phyloP scores from a whole-genome alignment of 1,140 invertebrate genomes.

The Ganaspis sp. region DNA sequence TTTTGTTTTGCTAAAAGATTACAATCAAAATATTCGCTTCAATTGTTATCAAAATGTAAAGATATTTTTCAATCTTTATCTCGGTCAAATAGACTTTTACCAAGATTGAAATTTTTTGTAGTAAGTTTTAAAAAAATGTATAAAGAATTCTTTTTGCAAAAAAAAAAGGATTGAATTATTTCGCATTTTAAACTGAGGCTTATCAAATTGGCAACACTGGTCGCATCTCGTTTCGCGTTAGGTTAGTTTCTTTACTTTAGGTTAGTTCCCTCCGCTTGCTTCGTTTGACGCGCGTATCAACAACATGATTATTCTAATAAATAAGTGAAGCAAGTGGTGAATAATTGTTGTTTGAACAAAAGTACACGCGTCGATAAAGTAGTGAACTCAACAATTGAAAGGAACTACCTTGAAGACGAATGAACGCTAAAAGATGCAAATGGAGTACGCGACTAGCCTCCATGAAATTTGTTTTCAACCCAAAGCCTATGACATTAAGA shows the following conservation, averaged over 20 bases:
- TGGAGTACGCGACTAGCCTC: slow-evolving; percentile 21
- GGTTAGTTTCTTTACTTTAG: slow-evolving; percentile 22
- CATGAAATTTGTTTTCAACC: slow-evolving; percentile 24
- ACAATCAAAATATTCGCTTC: no score
- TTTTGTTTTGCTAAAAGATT: no score
- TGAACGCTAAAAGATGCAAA: slow-evolving; percentile 3
- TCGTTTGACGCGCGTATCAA: slow-evolving; percentile 29
- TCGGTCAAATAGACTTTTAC: no score
- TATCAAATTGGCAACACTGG: slow-evolving; percentile 16
- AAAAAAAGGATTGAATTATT: no score
- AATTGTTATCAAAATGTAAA: neutral
- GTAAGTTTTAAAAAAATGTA: neutral
- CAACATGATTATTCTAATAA: slow-evolving; percentile 25
- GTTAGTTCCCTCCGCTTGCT: neutral
- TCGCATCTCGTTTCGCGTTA: slow-evolving; percentile 23
- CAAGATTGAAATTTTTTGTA: neutral
- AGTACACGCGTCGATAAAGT: neutral
- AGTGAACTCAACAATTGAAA: neutral
- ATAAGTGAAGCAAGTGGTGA: neutral
- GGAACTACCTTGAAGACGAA: neutral
- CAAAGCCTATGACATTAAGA: neutral
- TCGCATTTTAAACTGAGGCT: neutral
- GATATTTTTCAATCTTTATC: neutral
- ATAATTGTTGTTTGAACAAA: neutral
- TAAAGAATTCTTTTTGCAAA: neutral